Evolutionary conservation across 2,888 invertebrate genomes (phyloP), one percentile per base, ranked within the genome.

Genomic region (Cynaeus angustus): DNA sequence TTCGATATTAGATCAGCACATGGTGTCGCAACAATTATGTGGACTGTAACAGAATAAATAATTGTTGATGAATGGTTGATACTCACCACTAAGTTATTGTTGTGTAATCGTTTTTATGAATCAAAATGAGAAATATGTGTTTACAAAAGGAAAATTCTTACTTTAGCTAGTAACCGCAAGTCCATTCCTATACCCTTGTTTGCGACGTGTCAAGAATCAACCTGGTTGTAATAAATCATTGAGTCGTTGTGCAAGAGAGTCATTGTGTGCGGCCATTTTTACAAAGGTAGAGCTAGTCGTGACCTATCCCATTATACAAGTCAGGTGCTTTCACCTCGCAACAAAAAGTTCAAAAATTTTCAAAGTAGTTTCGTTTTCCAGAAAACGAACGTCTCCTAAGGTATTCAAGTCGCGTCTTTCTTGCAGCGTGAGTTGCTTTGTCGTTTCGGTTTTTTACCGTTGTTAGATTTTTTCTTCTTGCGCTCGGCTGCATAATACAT

Each of bases 1-100:
- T 65, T 53, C 55, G 55, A 55, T 65, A 65, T 65, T 65, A 65
- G 62, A 64, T 64, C 65, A 65, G 65, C 30, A 46, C 33, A 2
- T 12, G 41, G n/a, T 65, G 65, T 53, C 33, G 55, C 65, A 55
- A 65, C 45, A 33, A 55, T 65, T 65, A 55, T 55, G 53, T 45
- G 37, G n/a, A 45, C 43, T 30, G 50, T 38, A 53, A 33, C 16
- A 7, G 45, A 65, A 53, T 65, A 52, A 33, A 55, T 45, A 45
- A 64, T 46, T 1, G 48, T 38, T 28, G 56, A 55, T 55, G 55
- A 55, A 41, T 56, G 43, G 56, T 26, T 12, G 28, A 12, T n/a
- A 12, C n/a, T 37, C 14, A 52, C 28, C 33, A 52, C 33, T 5
- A 28, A 1, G 37, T 26, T 41, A 21, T 10, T n/a, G 45, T 59